Base-by-base conservation (phyloP, 2,888 invertebrate species). In the Lepidocyrtoides sp. region DNA sequence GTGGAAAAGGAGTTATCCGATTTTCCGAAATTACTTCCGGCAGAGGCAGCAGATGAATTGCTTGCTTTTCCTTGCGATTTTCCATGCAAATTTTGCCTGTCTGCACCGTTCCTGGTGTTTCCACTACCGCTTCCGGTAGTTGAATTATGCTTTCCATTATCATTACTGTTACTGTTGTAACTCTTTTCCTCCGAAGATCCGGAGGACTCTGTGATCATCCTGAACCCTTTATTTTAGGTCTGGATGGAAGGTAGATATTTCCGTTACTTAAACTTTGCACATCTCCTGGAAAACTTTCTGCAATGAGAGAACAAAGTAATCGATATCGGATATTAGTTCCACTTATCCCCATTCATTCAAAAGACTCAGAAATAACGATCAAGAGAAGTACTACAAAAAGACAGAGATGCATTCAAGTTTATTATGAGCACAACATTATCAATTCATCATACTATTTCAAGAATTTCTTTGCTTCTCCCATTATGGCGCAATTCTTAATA, bases 1-100 rank as follows among this genome's bases (percentile, higher is more conserved):
- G 84, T 54, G 54, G 83, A 86, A 63, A 82, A 87, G 29, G 82
- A 17, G 77, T 54, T 91, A 87, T 92, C 90, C 44, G 91, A 91
- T 91, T 91, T 91, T 69, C 84, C 87, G 51, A 85, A 91, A 92
- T 85, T 91, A 85, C 89, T 92, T 91, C 91, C 89, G 69, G 89
- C 81, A 57, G 91, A 81, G 32, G 91, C 54, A 32, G 85, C 69
- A 57, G 91, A 91, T 44, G 83, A 84, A 51, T 82, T 85, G 51
- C 89, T 69, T 44, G 92, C 66, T 77, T 91, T 92, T 26, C 79
- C 89, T 51, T 92, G 88, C 66, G 91, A 88, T 89, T 86, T 92
- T 32, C 89, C 92, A 84, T 92, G 92, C 75, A 92, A 91, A 89
- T 92, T 89, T 54, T 85, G 91, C 48, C 91, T 79, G 26, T 87